phyloP scores from a whole-genome alignment of 2,113 vertebrate species.

The Hippocampus barbouri region DNA sequence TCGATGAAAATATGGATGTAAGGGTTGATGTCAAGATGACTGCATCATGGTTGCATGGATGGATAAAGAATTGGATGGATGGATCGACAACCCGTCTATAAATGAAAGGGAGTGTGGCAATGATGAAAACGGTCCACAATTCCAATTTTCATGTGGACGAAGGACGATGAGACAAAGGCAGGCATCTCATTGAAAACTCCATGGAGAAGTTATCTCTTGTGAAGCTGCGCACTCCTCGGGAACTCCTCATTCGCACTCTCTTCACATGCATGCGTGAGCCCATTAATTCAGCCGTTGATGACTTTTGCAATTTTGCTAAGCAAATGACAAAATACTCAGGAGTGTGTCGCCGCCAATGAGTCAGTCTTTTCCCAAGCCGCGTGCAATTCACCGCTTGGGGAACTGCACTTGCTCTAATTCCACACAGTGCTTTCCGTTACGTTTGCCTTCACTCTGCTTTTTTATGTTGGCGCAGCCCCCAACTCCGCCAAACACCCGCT shows the following conservation, averaged over 20 bases:
- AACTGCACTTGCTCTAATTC: background rate
- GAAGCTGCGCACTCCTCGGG: conserved; percentile 14
- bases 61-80: too few relatives aligned
- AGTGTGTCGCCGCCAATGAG: conserved; percentile 35
- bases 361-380: conserved; percentile 32
- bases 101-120: background rate
- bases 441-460: background rate
- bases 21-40: too few relatives aligned
- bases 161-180: conserved; percentile 35
- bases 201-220: conserved; percentile 29
- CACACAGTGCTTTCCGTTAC: background rate
- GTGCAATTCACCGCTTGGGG: conserved; percentile 45
- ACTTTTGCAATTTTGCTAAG: conserved; percentile 39
- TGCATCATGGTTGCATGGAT: too few relatives aligned
- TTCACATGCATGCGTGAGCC: conserved; percentile 21
- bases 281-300: conserved; percentile 45
- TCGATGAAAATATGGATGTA: too few relatives aligned
- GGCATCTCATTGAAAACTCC: conserved; percentile 21
- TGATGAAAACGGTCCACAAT: conserved; percentile 6
- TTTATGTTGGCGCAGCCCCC: background rate
- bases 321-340: conserved; percentile 55
- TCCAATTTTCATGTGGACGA: conserved; percentile 13
- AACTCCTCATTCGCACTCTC: conserved; percentile 9
- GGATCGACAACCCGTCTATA: too few relatives aligned
- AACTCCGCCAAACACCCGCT: conserved; percentile 1